A percentile compares a stretch with the other conserved stretches of the same genome.
These are phyloP conservation scores for Chymomyza fuscimana DNA, from an alignment of 2,888 invertebrate species.

Conservation along the genomic window DNA sequence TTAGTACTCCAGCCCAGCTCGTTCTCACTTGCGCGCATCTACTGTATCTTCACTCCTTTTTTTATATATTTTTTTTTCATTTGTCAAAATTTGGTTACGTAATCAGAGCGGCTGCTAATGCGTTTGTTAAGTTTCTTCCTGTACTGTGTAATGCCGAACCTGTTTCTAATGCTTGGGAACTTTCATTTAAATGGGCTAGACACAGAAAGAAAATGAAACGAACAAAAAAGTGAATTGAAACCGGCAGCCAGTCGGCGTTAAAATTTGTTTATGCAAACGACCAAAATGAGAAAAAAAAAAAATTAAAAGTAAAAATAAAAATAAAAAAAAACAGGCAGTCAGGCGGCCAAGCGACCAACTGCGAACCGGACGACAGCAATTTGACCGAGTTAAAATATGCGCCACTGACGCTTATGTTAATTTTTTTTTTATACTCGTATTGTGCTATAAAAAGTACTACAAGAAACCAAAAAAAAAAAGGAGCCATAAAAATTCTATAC, in stretches of 20 bases:
- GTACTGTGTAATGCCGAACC: conserved; percentile 42
- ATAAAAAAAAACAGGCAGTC: background rate
- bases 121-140: conserved; percentile 46
- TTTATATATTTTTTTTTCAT: background rate
- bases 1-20: too few species aligned
- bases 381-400: conserved; percentile 73
- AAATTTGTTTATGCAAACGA: conserved; percentile 68
- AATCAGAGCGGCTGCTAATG: conserved; percentile 37
- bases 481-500: conserved; percentile 46
- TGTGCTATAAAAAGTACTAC: conserved; percentile 12
- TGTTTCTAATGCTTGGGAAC: conserved; percentile 71
- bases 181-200: conserved; percentile 61
- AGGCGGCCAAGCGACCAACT: conserved; percentile 15
- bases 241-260: conserved; percentile 66
- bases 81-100: conserved; percentile 44
- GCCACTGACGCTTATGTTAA: conserved; percentile 69
- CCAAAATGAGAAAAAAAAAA: conserved; percentile 18
- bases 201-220: conserved; percentile 14
- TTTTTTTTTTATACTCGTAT: conserved; percentile 35
- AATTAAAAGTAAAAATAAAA: background rate
- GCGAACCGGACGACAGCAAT: conserved; percentile 66
- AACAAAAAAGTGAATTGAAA: conserved; percentile 38
- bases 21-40: background rate
- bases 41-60: background rate
- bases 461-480: conserved; percentile 36